Evolutionary conservation across 1,140 invertebrate genomes (phyloP).

Genomic region (Atta colombica): DNA sequence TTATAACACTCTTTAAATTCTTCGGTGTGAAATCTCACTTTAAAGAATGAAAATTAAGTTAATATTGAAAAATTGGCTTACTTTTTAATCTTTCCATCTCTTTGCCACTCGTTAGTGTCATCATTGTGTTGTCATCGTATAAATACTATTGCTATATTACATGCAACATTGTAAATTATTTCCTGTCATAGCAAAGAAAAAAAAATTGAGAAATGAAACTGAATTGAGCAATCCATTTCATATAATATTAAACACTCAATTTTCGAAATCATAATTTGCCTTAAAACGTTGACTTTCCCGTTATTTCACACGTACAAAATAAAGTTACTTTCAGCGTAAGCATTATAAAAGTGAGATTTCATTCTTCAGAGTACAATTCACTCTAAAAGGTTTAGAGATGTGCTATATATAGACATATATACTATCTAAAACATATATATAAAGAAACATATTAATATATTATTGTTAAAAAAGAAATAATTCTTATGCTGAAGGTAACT

Average conservation of each 20-base stretch:
- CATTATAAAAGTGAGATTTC: background rate
- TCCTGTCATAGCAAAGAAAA: no score
- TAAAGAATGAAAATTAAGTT: no score
- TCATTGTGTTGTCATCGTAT: constrained; percentile 13
- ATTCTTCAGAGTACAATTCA: no score
- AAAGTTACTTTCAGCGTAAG: background rate
- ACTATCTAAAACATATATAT: no score
- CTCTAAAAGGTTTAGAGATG: no score
- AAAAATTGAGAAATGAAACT: constrained; percentile 4
- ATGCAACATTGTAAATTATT: constrained; percentile 24
- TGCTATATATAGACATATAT: no score
- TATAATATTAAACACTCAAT: background rate
- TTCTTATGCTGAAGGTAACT: background rate
- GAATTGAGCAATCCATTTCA: constrained; percentile 12
- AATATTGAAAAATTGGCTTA: no score
- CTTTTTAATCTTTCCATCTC: no score
- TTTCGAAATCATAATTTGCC: constrained; percentile 22
- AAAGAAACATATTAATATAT: background rate
- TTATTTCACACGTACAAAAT: background rate
- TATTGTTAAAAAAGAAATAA: constrained; percentile 1
- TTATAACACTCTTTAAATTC: background rate
- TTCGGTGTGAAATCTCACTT: no score
- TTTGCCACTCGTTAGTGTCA: constrained; percentile 27
- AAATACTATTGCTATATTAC: constrained; percentile 28
- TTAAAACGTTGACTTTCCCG: background rate